Percentiles rank a stretch among this genome's conserved stretches.
These are phyloP conservation scores for Spizaetus ornatus DNA, from an alignment of 2,113 vertebrate genomes.

Conservation along the genomic window DNA sequence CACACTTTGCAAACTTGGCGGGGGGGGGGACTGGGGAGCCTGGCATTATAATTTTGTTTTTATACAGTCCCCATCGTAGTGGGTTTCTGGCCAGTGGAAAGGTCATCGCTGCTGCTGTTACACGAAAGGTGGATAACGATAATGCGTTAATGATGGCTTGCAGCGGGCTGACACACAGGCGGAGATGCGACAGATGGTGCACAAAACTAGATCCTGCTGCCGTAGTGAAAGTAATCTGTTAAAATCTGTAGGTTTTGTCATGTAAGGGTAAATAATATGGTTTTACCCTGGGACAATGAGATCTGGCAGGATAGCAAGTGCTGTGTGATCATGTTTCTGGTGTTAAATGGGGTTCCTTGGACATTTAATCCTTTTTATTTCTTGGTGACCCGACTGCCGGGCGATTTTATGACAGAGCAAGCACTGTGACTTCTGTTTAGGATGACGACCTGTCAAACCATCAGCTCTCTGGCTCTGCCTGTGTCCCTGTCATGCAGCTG, in stretches of 20 bases:
- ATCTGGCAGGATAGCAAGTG: background rate
- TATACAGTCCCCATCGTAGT: background rate
- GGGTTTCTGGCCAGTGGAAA: background rate
- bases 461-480: background rate
- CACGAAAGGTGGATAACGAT: background rate
- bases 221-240: background rate
- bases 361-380: background rate
- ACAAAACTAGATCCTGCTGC: background rate
- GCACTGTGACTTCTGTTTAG: background rate
- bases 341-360: background rate
- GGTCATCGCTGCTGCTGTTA: background rate
- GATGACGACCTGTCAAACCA: background rate
- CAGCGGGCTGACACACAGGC: background rate
- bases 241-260: background rate
- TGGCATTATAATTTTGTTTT: background rate
- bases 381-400: background rate
- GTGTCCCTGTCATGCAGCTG: background rate
- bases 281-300: background rate
- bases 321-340: background rate
- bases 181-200: background rate
- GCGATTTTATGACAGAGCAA: background rate
- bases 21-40: no score
- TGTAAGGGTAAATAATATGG: background rate
- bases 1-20: background rate
- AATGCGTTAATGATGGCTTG: rapidly evolving